Base-by-base conservation (phyloP, 2,797 vertebrate species). In the Epinephelus coioides region DNA sequence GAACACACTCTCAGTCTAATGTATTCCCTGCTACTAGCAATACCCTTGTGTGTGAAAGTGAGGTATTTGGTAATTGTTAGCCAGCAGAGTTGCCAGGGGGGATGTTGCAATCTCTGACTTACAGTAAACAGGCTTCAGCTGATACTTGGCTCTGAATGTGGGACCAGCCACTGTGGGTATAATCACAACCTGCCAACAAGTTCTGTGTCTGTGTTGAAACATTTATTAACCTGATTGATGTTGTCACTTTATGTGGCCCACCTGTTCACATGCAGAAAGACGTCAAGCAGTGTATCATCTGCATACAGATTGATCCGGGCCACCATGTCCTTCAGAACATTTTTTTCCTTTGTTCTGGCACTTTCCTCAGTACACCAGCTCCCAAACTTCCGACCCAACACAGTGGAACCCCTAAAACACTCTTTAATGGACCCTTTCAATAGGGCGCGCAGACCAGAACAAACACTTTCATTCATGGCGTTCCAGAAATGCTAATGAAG, bases 401-500 rank as follows among this genome's bases (percentile, higher is more conserved):
- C 76, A 76, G 77, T 53, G 68, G 66, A 90, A 84, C 73, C 70
- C 73, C 60, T 88, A 89, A 92, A 92, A 90, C 83, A 84, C 83
- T 88, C 81, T 84, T 91, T 94, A 91, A 93, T 94, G 73, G 90
- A 92, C 81, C 86, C 86, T 91, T 93, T 94, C 85, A 93, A 89
- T 65, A 76, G 86, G 78, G 57, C 44, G 47, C 83, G 63, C 77
- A 89, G 85, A 90, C 88, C 81, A 93, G 91, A 94, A 95, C 88
- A 94, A 94, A 93, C 86, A 79, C 81, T 78, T 85, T 91, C 86
- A 93, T 94, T 95, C 94, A 94, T 78, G 74, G 74, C 57, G 82
- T 78, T 94, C 94, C 94, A 95, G 79, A 93, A 90, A 95, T 95
- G 93, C 92, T 82, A 95, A 95, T 95, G 86, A 86, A 86, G 82